Conservation (phyloP, 2,888 invertebrate genomes). For the Polymixis lichenea region DNA sequence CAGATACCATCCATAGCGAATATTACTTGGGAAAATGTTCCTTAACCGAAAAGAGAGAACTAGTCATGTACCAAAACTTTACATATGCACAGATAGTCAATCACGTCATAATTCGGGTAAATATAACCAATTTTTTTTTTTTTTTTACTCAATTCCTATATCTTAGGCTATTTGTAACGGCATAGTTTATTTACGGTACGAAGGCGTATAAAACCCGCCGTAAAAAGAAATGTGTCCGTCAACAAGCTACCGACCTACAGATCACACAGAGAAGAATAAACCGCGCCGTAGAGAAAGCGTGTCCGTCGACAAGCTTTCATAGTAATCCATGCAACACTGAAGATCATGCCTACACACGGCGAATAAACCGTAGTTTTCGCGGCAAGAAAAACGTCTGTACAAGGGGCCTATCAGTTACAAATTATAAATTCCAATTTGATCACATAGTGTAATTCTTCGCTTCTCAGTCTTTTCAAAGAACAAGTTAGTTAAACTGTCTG, state of each 20-base stretch:
- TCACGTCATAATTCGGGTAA: neutral
- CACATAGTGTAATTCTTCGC: neutral
- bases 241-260: no score
- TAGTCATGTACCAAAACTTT: neutral
- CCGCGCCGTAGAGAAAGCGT: no score
- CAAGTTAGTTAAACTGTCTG: neutral
- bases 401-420: neutral
- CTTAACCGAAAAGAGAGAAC: fast-evolving
- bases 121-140: neutral
- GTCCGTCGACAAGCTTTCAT: no score
- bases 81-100: neutral
- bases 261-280: no score
- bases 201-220: no score
- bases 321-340: no score
- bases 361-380: no score
- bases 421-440: neutral
- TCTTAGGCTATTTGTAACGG: no score
- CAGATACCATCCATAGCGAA: slow-evolving; percentile 19
- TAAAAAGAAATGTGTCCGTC: no score
- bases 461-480: neutral
- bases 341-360: no score
- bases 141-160: neutral
- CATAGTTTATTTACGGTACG: no score
- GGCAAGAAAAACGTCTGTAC: no score
- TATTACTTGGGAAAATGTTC: slow-evolving; percentile 19